phyloP scores from a whole-genome alignment of 35 echinoderm and acorn worm genomes.

The Apostichopus californicus region DNA sequence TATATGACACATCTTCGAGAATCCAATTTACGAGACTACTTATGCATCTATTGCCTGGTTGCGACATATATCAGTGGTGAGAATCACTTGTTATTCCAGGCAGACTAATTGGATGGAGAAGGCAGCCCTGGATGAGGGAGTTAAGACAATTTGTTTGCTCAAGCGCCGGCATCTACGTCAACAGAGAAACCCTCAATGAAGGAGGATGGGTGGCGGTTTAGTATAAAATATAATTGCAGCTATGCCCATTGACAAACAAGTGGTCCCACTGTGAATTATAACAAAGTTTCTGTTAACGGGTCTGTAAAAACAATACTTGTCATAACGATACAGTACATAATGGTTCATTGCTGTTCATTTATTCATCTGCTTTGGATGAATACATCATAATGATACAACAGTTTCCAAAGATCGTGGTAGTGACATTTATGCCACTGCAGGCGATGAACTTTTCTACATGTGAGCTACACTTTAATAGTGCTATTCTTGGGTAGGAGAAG shows the following conservation, averaged over 20 bases:
- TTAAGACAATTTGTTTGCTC: slow-evolving; percentile 17
- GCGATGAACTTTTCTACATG: no score
- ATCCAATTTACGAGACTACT: slow-evolving; percentile 26
- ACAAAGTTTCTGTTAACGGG: background rate
- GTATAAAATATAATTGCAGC: background rate
- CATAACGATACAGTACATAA: background rate
- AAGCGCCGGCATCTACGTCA: slow-evolving; percentile 2
- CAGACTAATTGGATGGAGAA: slow-evolving; percentile 1
- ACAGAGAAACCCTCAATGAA: slow-evolving; percentile 14
- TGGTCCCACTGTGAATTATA: background rate
- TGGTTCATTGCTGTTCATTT: background rate
- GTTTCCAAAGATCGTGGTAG: no score
- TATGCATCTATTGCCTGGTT: background rate
- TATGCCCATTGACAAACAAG: background rate
- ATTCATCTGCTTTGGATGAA: background rate
- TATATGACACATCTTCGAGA: background rate
- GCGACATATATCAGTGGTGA: background rate
- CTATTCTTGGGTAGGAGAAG: no score
- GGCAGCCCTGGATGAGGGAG: background rate
- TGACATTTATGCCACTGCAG: no score
- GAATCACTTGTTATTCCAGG: slow-evolving; percentile 33
- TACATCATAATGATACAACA: background rate
- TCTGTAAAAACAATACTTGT: background rate
- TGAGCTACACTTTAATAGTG: no score
- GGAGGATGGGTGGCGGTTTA: background rate